A percentile compares a stretch with the other conserved stretches of the same genome.
phyloP scores from a whole-genome alignment of 1,140 invertebrate genomes.

The Catajapyx aquilonaris region DNA sequence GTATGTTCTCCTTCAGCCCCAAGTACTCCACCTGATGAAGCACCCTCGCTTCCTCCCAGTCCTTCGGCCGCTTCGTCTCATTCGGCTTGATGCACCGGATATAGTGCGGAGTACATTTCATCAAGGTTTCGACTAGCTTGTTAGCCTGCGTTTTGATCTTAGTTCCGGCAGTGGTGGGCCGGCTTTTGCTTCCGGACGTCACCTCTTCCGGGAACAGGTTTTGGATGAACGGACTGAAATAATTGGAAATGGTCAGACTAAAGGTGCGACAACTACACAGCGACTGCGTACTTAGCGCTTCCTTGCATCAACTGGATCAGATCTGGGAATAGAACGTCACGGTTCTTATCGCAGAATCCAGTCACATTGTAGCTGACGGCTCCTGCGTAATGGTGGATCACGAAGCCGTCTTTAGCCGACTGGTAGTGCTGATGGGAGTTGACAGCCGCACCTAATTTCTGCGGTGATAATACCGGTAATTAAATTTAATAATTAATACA shows the following conservation, averaged over 20 bases:
- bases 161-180: constrained; percentile 45
- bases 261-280: constrained; percentile 3
- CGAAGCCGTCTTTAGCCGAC: constrained; percentile 33
- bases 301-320: constrained; percentile 49
- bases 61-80: constrained; percentile 45
- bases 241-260: constrained; percentile 2
- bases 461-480: constrained; percentile 13
- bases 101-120: constrained; percentile 50
- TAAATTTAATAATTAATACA: background rate
- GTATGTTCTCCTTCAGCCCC: constrained; percentile 40
- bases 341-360: constrained; percentile 56
- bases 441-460: constrained; percentile 35
- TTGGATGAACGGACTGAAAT: constrained; percentile 34
- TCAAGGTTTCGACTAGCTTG: constrained; percentile 43
- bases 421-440: constrained; percentile 38
- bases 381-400: constrained; percentile 52
- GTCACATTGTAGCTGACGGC: constrained; percentile 43
- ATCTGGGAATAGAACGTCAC: constrained; percentile 49
- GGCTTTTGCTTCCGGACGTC: constrained; percentile 27
- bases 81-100: constrained; percentile 60
- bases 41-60: constrained; percentile 42
- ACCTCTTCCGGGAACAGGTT: constrained; percentile 38
- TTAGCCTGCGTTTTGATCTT: constrained; percentile 56
- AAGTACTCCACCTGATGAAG: constrained; percentile 43
- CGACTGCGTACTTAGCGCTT: constrained; percentile 35